phyloP scores from a whole-genome alignment of 2,888 invertebrate species.

The Dermolepida albohirtum region DNA sequence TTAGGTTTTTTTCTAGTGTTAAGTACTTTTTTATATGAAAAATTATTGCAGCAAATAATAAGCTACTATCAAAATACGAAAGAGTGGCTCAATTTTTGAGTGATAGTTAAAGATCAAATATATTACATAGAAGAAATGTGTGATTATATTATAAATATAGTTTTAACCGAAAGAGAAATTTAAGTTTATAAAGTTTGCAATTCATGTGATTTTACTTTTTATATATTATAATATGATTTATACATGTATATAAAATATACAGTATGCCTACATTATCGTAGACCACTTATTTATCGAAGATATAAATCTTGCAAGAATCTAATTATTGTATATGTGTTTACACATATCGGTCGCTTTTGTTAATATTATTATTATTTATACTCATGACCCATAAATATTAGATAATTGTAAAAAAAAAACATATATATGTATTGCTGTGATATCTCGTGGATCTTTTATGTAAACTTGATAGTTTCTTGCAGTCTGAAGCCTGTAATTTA shows the following conservation, averaged over 20 bases:
- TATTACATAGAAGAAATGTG: slow-evolving; percentile 20
- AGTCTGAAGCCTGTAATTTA: slow-evolving; percentile 58
- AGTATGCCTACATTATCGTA: slow-evolving; percentile 21
- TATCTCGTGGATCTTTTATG: slow-evolving; percentile 45
- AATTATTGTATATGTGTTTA: neutral
- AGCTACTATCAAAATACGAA: slow-evolving; percentile 39
- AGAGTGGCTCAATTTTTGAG: slow-evolving; percentile 45
- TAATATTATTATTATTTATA: slow-evolving; percentile 2
- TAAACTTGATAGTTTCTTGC: slow-evolving; percentile 60
- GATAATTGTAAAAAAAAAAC: slow-evolving; percentile 12
- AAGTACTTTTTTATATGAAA: slow-evolving; percentile 47
- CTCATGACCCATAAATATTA: slow-evolving; percentile 3
- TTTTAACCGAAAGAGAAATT: slow-evolving; percentile 35
- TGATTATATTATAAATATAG: slow-evolving; percentile 42
- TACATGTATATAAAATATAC: slow-evolving; percentile 48
- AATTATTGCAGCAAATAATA: slow-evolving; percentile 27
- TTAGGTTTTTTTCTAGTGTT: slow-evolving; percentile 44
- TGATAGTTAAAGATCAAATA: slow-evolving; percentile 20
- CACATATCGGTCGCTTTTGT: no score
- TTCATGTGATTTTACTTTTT: slow-evolving; percentile 53
- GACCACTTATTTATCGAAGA: neutral
- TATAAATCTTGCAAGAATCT: slow-evolving; percentile 13
- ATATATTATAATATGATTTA: slow-evolving; percentile 52
- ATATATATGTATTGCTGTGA: slow-evolving; percentile 46
- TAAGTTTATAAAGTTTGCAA: slow-evolving; percentile 48